Percentiles rank a stretch among this genome's conserved stretches.
Conservation (phyloP, 2,113 vertebrate genomes). For the Oreotragus oreotragus region DNA sequence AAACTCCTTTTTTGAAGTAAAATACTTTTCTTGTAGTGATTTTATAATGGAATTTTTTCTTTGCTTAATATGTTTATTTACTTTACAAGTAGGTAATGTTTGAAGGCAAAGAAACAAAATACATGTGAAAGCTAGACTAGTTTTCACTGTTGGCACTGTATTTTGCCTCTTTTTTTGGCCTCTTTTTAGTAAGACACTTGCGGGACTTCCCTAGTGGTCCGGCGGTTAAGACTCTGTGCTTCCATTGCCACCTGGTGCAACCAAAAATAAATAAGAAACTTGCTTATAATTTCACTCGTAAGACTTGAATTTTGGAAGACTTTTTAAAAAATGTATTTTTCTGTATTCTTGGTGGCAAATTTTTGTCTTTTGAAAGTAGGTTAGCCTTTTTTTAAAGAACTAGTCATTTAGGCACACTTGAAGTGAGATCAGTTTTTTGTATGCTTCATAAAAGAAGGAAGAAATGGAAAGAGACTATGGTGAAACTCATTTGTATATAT, state of each 20-base stretch:
- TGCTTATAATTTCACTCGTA: background rate
- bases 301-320: background rate
- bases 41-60: conserved; percentile 18
- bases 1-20: background rate
- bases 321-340: background rate
- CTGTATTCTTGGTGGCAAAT: background rate
- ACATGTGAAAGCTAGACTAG: background rate
- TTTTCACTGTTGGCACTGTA: background rate
- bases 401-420: background rate
- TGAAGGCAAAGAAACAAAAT: conserved; percentile 12
- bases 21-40: background rate
- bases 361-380: conserved; percentile 21
- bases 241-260: background rate
- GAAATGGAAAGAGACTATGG: background rate
- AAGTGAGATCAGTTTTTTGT: background rate
- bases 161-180: background rate
- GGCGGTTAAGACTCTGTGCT: background rate
- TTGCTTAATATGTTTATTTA: background rate
- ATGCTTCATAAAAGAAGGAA: background rate
- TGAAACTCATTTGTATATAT: background rate
- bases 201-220: background rate
- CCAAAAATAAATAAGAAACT: background rate
- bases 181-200: background rate
- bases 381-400: background rate
- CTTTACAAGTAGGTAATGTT: background rate